Base-by-base conservation (phyloP, 1,140 invertebrate genomes). In the Sitobion miscanthi region DNA sequence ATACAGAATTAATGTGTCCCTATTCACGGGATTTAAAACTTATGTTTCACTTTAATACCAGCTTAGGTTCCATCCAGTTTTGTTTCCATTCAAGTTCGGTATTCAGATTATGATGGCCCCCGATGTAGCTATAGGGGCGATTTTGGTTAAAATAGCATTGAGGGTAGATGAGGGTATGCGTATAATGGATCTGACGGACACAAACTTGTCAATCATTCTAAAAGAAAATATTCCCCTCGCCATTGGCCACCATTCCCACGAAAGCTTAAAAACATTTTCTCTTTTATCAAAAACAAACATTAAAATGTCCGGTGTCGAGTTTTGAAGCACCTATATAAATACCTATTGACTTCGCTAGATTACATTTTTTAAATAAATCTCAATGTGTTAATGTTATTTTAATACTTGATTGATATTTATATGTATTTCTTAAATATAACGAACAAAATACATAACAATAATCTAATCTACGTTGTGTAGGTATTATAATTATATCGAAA, bases 41-140 rank as follows among this genome's bases (percentile, higher is more conserved):
- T 93, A 85, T 35, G 38, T 93, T 93, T 85, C 47, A 86, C 77
- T 93, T 85, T 93, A 93, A 93, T 93, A 85, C 91, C 91, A 57
- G 91, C 91, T 93, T 93, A 93, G 38, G 91, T 82, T 93, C 38
- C 82, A 86, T 57, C 62, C 77, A 93, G 91, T 93, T 93, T 93
- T 93, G 82, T 93, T 93, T 82, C 35, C 91, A 86, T 93, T 93
- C 45, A 93, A 93, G 91, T 93, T 85, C n/a, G 2, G 49, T 54
- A 85, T 86, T 85, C 23, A 83, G 91, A 93, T 93, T 93, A 93
- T 83, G 82, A 93, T 85, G 20, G 30, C 47, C 77, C 45, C 35
- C 23, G 47, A 54, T 38, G n/a, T 85, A 7, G 35, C n/a, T 54
- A 93, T 92, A 92, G 91, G 77, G 77, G 91, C 20, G 91, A 86